phyloP scores from a whole-genome alignment of 2,113 vertebrate species.

The Okapia johnstoni region DNA sequence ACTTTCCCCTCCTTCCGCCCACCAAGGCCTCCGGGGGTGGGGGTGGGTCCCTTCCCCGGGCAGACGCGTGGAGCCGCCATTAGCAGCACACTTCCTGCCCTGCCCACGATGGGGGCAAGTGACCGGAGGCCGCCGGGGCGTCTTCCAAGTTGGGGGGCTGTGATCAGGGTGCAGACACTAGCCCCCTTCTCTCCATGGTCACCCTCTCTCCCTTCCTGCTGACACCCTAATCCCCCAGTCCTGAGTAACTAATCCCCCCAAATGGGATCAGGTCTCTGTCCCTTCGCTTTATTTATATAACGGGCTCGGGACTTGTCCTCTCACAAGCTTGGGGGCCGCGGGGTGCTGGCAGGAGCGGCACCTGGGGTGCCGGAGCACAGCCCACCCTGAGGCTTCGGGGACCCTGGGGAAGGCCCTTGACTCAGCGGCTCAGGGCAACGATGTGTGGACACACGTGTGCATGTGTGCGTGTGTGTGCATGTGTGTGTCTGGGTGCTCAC shows the following conservation, averaged over 20 bases:
- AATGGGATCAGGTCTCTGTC: slow-evolving; percentile 74
- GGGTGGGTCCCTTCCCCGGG: not conserved
- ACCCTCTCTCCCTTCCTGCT: not conserved
- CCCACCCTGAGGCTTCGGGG: not conserved
- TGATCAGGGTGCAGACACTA: not conserved
- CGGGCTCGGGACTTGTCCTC: not conserved
- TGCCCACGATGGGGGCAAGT: too few species aligned
- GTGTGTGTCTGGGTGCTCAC: not conserved
- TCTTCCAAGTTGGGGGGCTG: not conserved
- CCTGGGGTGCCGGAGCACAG: slow-evolving; percentile 45
- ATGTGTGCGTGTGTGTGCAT: fast-evolving
- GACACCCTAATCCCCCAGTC: slow-evolving; percentile 45
- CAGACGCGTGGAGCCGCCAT: not conserved
- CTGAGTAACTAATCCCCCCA: slow-evolving; percentile 72
- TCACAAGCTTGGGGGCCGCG: slow-evolving; percentile 8
- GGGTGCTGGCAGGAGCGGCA: not conserved
- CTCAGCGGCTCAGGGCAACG: not conserved
- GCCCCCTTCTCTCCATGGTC: not conserved
- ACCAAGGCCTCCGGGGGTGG: not conserved
- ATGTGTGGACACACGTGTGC: not conserved
- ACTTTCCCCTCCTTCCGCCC: not conserved
- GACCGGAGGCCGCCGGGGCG: not conserved
- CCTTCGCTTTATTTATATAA: slow-evolving; percentile 76
- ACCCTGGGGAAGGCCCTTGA: slow-evolving; percentile 51
- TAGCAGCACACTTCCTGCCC: not conserved